Base-by-base conservation (phyloP, 2,113 vertebrate species). In the Scytalopus superciliaris region DNA sequence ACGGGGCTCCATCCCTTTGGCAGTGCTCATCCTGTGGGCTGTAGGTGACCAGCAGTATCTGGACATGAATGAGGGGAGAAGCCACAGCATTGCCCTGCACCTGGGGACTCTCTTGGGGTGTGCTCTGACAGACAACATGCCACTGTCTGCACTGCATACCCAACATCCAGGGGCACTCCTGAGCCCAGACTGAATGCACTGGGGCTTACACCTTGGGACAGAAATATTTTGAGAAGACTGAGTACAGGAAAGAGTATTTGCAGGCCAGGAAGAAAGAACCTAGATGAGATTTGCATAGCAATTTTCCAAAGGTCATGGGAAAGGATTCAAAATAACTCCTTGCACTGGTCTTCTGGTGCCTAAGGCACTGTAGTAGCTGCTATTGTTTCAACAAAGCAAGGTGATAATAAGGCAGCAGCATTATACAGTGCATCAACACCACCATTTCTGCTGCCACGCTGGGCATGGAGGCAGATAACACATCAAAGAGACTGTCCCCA, bases 401-500 rank as follows among this genome's bases (percentile, higher is more conserved):
- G 78, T 75, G 87, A 90, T 93, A 92, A 90, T 72, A 87, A 9
- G 37, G 88, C 79, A 93, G 68, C 35, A 87, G 52, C 10, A 7
- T 76, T 85, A 72, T 49, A 68, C 17, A 90, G 76, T 77, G 76
- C 83, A 95, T 81, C 79, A 90, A 56, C 73, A 85, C 45, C 37
- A 83, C 39, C n/a, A 49, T 52, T 91, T 88, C 83, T 94, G 53
- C 85, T 88, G 88, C 88, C 62, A 45, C 11, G 19, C 73, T 91
- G 83, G 86, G 56, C 84, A 89, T 19, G 55, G 74, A 92, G 52
- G 74, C 31, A 91, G 93, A 95, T 90, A 95, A 90, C 56, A 96
- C 90, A 95, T 95, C 95, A 96, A 95, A 97, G 82, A 75, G 37
- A 59, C 52, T 88, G 91, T 73, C 60, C 47, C 27, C 4, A 22